Evolutionary conservation across 2,797 vertebrate species (phyloP).

Genomic region (Carapus acus): DNA sequence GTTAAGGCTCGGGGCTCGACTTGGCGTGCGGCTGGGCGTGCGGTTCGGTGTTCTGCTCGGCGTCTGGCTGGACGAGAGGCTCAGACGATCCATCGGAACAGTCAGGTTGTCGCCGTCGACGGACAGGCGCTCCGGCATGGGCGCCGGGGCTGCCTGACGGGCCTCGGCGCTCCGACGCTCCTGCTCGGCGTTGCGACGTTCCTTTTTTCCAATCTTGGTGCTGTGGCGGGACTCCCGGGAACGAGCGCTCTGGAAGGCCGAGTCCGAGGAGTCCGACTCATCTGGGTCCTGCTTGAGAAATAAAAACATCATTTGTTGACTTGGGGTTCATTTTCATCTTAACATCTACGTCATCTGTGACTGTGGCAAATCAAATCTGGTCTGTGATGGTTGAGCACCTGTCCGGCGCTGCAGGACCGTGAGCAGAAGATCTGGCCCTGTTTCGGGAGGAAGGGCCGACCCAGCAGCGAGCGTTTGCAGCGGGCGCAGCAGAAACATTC

Average conservation of each 20-base stretch:
- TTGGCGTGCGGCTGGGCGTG: conserved; percentile 75
- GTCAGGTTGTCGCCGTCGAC: conserved; percentile 87
- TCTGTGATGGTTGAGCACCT: conserved; percentile 50
- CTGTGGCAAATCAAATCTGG: too few relatives aligned
- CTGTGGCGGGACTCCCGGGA: conserved; percentile 93
- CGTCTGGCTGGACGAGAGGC: conserved; percentile 72
- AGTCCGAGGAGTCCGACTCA: conserved; percentile 93
- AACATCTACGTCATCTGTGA: too few relatives aligned
- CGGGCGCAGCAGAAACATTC: conserved; percentile 94
- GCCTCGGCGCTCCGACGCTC: conserved; percentile 71
- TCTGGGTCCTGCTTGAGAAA: conserved; percentile 76
- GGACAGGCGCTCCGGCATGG: conserved; percentile 82
- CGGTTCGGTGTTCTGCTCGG: conserved; percentile 73
- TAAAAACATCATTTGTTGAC: neutral
- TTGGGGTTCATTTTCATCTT: neutral
- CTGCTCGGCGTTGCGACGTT: conserved; percentile 68
- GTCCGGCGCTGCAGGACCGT: conserved; percentile 88
- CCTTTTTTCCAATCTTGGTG: conserved; percentile 90
- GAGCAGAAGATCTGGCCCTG: conserved; percentile 99
- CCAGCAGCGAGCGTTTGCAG: conserved; percentile 93
- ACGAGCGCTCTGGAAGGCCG: conserved; percentile 91
- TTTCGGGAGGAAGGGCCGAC: conserved; percentile 93
- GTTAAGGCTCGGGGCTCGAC: conserved; percentile 89
- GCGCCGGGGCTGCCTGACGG: conserved; percentile 75
- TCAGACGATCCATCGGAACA: conserved; percentile 93